Conservation (phyloP, 2,113 vertebrate genomes). For the Dolichotis patagonum region DNA sequence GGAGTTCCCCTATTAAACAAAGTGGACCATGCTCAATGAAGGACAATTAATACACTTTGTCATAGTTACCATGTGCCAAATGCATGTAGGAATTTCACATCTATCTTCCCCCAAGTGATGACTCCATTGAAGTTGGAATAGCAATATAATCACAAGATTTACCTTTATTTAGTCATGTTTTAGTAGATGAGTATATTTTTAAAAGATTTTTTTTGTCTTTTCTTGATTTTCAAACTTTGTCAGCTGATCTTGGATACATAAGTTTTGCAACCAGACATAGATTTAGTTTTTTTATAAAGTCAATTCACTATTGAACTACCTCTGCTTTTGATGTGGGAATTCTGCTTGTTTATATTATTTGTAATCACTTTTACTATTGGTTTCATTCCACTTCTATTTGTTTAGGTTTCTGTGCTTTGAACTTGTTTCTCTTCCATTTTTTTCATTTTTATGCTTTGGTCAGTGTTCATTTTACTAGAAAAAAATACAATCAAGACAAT, state of each 20-base stretch:
- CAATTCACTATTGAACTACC: neutral
- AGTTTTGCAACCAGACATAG: neutral
- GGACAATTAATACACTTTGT: too few species aligned
- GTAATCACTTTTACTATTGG: neutral
- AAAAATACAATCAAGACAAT: neutral
- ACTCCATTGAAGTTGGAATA: neutral
- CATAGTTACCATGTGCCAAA: neutral
- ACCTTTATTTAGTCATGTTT: neutral
- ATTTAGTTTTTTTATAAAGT: neutral
- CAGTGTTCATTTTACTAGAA: neutral
- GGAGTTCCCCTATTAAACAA: neutral
- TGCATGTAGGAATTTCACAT: neutral
- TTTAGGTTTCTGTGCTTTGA: neutral
- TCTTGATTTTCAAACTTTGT: slow-evolving; percentile 4
- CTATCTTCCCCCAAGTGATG: neutral
- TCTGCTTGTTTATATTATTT: neutral
- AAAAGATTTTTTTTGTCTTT: neutral
- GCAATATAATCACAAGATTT: neutral
- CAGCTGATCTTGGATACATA: neutral
- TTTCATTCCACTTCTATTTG: neutral
- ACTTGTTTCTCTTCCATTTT: neutral
- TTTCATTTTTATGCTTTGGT: neutral
- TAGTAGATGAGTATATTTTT: neutral
- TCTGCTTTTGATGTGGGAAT: neutral
- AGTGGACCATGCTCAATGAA: neutral